Conservation (phyloP, 1,140 invertebrate species). For the Magallana gigas region DNA sequence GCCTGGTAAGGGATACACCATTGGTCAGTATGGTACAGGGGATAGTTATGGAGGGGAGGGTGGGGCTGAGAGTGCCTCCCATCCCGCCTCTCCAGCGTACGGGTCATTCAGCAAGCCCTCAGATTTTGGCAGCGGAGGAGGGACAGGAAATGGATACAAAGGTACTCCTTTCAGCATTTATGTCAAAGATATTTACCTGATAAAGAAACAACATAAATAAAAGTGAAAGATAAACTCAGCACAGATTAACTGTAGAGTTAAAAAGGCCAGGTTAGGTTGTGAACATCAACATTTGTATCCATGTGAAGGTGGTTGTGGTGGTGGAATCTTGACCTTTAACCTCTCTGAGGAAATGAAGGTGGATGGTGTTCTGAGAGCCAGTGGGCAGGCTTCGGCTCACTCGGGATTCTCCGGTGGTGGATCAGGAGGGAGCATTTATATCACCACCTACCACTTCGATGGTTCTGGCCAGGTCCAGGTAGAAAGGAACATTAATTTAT, state of each 20-base stretch:
- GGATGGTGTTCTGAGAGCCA: conserved; percentile 67
- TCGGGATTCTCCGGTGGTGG: conserved; percentile 61
- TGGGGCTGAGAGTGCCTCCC: conserved; percentile 56
- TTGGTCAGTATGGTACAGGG: conserved; percentile 62
- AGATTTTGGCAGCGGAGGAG: conserved; percentile 71
- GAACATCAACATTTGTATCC: no score
- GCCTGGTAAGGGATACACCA: conserved; percentile 53
- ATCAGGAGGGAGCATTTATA: conserved; percentile 68
- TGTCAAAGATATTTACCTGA: no score
- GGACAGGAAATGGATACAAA: conserved; percentile 36
- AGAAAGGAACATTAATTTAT: no score
- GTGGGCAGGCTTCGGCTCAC: conserved; percentile 57
- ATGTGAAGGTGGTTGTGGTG: conserved; percentile 68
- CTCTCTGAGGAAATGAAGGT: conserved; percentile 62
- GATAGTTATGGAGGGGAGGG: conserved; percentile 72
- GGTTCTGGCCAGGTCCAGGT: conserved; percentile 70
- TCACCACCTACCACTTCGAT: conserved; percentile 63
- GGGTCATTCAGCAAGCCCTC: conserved; percentile 66
- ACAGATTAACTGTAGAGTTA: no score
- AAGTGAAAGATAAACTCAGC: no score
- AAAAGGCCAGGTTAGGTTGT: no score
- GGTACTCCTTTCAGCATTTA: neutral
- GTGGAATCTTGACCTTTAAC: conserved; percentile 68
- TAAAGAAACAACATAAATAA: no score
- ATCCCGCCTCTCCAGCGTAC: conserved; percentile 61